Base-by-base conservation (phyloP, 2,113 vertebrate genomes). In the Cyprinodon tularosa region DNA sequence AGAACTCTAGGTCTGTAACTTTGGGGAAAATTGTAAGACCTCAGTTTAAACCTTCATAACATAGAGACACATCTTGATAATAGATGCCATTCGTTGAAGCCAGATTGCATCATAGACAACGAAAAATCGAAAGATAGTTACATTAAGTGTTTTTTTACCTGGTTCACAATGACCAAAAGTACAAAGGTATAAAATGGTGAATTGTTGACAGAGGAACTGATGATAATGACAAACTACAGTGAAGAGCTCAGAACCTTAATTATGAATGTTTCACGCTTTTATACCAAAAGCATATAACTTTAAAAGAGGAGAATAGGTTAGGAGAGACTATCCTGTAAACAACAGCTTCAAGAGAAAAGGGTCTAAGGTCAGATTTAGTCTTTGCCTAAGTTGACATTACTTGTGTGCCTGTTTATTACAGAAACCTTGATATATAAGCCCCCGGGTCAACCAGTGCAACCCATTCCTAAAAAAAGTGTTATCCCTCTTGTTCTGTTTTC, bases 341-440 rank as follows among this genome's bases (percentile, higher is more conserved):
- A 80, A n/a, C 71, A 65, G 45, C 50, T 68, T 29, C 45, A 48
- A 50, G 20, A 7, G 20, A n/a, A 81, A 86, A 74, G n/a, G 29
- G 2, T 81, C 83, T 86, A 83, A 94, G 95, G 94, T 95, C 95
- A 96, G 91, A 95, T 96, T 94, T 96, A 94, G 89, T 38, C 73
- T 62, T 90, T 93, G 93, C 91, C 93, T 94, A 92, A 94, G 94
- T 96, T 95, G 95, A 93, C 95, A 95, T 97, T 96, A 95, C 94
- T 96, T 94, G 93, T 90, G 79, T 77, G 78, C 89, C 29, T 89
- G 68, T 94, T 95, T 95, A 95, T 96, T 96, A 91, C 94, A 90
- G 77, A 90, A 90, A 93, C 91, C 90, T 15, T 65, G 86, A 91
- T 84, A 90, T 96, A 95, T 96, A 94, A 94, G 90, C 93, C 86